A percentile compares a stretch with the other conserved stretches of the same genome.
Evolutionary conservation across 1,140 invertebrate genomes (phyloP).

Genomic region (honey bee (Apis mellifera)): Amel_HAv3.1 CM009936.2:6376501-6377000

Average conservation of each 20-base stretch:
- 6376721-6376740: neutral
- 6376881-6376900: no score
- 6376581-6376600: neutral
- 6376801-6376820: no score
- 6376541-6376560: constrained; percentile 42
- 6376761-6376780: neutral
- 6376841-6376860: no score
- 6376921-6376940: no score
- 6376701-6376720: constrained; percentile 6
- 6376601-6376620: constrained; percentile 24
- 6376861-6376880: no score
- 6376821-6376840: no score
- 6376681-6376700: neutral
- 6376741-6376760: neutral
- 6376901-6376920: no score
- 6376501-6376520: neutral
- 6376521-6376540: constrained; percentile 30
- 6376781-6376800: neutral
- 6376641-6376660: neutral
- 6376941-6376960: no score
- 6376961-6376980: no score
- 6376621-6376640: neutral
- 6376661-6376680: constrained; percentile 33
- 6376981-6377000: neutral
- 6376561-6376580: neutral